Evolutionary conservation across 2,113 vertebrate genomes (phyloP).

Genomic region (Pollachius pollachius): DNA sequence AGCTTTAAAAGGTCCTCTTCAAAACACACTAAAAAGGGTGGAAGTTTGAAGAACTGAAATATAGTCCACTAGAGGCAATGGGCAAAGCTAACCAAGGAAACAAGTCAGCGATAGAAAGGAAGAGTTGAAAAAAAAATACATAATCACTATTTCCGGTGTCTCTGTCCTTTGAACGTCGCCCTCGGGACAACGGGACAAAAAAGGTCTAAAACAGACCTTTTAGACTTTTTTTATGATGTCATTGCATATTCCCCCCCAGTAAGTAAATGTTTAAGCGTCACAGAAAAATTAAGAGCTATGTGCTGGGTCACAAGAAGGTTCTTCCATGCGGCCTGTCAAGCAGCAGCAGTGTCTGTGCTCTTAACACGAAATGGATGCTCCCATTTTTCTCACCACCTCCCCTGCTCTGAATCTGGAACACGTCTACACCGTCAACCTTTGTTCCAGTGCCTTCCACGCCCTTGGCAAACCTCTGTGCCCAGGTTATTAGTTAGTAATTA

Average conservation of each 20-base stretch:
- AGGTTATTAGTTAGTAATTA: constrained; percentile 56
- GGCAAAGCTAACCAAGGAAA: too few species aligned
- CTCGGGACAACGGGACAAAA: too few species aligned
- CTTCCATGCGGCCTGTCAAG: too few species aligned
- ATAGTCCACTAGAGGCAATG: background rate
- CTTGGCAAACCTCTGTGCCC: constrained; percentile 50
- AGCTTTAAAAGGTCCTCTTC: constrained; percentile 52
- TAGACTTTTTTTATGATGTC: too few species aligned
- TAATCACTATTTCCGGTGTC: too few species aligned
- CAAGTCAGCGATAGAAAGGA: too few species aligned
- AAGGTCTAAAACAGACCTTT: too few species aligned
- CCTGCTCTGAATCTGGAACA: constrained; percentile 26
- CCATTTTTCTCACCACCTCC: constrained; percentile 8
- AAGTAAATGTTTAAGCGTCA: too few species aligned
- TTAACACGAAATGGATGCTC: background rate
- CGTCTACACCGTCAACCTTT: constrained; percentile 45
- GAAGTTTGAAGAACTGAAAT: constrained; percentile 23
- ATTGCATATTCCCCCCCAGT: too few species aligned
- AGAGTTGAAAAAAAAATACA: too few species aligned
- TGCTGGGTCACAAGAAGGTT: background rate
- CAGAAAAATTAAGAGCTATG: background rate
- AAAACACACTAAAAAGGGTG: constrained; percentile 70
- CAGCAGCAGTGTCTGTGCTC: background rate
- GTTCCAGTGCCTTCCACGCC: constrained; percentile 54
- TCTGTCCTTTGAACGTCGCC: too few species aligned